phyloP scores from a whole-genome alignment of 2,113 vertebrate species.

The Paratilapia polleni region DNA sequence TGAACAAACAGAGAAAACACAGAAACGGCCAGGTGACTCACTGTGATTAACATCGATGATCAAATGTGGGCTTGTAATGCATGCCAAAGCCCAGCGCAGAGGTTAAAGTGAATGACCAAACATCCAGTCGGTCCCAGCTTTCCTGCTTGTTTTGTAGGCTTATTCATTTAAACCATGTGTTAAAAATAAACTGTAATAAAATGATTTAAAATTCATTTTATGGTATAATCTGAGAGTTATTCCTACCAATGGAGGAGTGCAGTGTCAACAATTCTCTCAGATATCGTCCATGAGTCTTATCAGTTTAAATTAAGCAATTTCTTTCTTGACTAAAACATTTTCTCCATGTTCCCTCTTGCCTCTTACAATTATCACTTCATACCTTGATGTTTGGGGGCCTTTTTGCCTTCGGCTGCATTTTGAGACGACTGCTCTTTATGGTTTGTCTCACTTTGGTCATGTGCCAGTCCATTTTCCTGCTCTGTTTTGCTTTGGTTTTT shows the following conservation, averaged over 20 bases:
- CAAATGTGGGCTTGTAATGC: not conserved
- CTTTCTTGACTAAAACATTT: not conserved
- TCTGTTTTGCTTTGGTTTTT: constrained; percentile 77
- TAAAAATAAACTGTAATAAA: not conserved
- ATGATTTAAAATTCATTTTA: too few relatives aligned
- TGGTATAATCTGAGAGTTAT: too few relatives aligned
- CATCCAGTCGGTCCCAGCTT: not conserved
- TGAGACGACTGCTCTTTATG: not conserved
- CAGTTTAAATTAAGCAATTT: not conserved
- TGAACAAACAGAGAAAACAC: constrained; percentile 8
- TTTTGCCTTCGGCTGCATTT: not conserved
- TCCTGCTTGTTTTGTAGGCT: not conserved
- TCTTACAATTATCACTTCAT: not conserved
- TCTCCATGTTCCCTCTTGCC: not conserved
- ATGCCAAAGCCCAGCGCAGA: not conserved
- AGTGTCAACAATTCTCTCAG: too few relatives aligned
- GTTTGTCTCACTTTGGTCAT: not conserved
- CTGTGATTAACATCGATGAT: not conserved
- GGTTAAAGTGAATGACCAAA: not conserved
- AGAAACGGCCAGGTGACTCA: not conserved
- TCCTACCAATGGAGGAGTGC: too few relatives aligned
- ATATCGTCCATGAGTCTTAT: not conserved
- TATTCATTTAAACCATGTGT: not conserved
- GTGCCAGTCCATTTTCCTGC: constrained; percentile 53
- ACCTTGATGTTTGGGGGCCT: constrained; percentile 51